These are phyloP conservation scores for Chloroclysta siterata DNA, from an alignment of 2,888 invertebrate genomes.

Conservation along the genomic window DNA sequence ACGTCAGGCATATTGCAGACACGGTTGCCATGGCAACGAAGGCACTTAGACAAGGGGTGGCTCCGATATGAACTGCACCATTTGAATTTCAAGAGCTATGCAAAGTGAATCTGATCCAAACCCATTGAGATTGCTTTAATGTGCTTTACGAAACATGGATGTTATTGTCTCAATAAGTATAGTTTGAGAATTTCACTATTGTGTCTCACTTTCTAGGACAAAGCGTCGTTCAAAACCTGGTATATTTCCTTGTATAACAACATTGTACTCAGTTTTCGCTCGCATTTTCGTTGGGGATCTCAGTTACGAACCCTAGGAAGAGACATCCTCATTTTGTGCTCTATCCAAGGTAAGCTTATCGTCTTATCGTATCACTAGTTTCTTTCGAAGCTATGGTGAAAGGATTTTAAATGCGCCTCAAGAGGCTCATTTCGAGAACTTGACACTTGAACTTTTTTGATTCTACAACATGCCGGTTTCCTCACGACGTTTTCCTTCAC, in stretches of 20 bases:
- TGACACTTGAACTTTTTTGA: too few species aligned
- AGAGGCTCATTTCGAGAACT: too few species aligned
- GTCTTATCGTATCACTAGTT: too few species aligned
- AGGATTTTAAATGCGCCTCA: too few species aligned
- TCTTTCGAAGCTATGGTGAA: too few species aligned
- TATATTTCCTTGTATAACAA: slow-evolving; percentile 17
- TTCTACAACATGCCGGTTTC: too few species aligned
- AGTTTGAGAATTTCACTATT: slow-evolving; percentile 28
- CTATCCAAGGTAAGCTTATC: too few species aligned
- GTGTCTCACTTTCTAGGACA: slow-evolving; percentile 11
- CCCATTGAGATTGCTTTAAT: slow-evolving; percentile 63
- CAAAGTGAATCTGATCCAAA: slow-evolving; percentile 75
- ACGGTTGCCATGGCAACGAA: slow-evolving; percentile 63
- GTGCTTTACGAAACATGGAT: slow-evolving; percentile 56
- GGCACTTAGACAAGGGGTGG: slow-evolving; percentile 69
- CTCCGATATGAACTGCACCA: slow-evolving; percentile 79
- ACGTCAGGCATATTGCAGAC: slow-evolving; percentile 45
- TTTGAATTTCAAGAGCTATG: slow-evolving; percentile 83
- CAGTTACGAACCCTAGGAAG: too few species aligned
- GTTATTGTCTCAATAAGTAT: slow-evolving; percentile 48
- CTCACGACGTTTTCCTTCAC: too few species aligned
- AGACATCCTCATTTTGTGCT: too few species aligned
- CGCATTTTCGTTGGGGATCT: background rate
- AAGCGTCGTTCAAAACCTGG: slow-evolving; percentile 18
- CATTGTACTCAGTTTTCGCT: background rate